These are phyloP conservation scores for Drosophila neonasuta DNA, from an alignment of 2,888 invertebrate species.

Conservation along the genomic window DNA sequence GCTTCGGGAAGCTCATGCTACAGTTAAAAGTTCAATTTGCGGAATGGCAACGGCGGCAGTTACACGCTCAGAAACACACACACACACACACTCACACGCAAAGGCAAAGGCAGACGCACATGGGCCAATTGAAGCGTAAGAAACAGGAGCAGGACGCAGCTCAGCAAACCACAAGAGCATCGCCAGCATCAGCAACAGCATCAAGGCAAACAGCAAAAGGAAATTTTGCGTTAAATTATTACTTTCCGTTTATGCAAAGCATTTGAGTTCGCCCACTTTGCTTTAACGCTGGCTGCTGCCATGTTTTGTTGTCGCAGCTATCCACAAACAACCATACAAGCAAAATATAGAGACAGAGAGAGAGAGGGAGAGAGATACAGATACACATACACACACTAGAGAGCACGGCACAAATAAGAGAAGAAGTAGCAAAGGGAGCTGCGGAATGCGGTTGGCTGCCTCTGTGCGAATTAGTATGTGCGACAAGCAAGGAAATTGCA, in stretches of 20 bases:
- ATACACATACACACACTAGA: constrained; percentile 18
- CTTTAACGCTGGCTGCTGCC: constrained; percentile 51
- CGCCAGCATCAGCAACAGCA: constrained; percentile 26
- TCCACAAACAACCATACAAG: constrained; percentile 25
- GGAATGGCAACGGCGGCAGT: constrained; percentile 68
- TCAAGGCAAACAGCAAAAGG: constrained; percentile 70
- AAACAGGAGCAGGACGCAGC: constrained; percentile 59
- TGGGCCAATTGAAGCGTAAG: constrained; percentile 76
- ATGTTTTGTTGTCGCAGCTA: constrained; percentile 53
- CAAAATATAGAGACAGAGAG: constrained; percentile 7
- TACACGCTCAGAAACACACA: constrained; percentile 44
- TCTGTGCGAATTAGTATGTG: constrained; percentile 77
- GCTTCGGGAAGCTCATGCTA: constrained; percentile 66
- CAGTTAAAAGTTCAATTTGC: constrained; percentile 80
- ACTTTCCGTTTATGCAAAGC: constrained; percentile 80
- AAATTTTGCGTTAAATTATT: constrained; percentile 81
- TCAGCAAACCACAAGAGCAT: constrained; percentile 14
- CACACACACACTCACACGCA: constrained; percentile 14
- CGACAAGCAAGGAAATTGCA: constrained; percentile 80
- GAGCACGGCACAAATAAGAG: constrained; percentile 1
- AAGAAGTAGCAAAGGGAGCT: constrained; percentile 1
- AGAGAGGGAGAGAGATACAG: not conserved
- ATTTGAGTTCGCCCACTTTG: constrained; percentile 71
- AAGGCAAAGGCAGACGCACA: constrained; percentile 18
- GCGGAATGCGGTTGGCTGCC: constrained; percentile 60